Evolutionary conservation across 2,888 invertebrate genomes (phyloP).

Genomic region (Glaucopsyche alexis): DNA sequence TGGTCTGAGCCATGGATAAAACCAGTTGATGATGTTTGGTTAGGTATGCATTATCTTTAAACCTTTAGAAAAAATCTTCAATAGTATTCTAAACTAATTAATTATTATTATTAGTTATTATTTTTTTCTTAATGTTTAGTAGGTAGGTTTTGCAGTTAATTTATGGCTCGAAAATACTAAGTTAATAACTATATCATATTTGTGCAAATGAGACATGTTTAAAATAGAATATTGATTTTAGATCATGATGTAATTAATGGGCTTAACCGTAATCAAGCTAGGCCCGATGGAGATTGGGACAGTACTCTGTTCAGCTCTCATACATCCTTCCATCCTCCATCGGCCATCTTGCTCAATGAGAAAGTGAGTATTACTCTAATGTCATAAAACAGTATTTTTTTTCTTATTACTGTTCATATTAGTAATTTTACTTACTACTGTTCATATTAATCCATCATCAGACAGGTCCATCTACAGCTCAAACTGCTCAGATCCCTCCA

Average conservation of each 20-base stretch:
- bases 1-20: slow-evolving; percentile 20
- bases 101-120: too few relatives aligned
- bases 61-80: not conserved
- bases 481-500: too few relatives aligned
- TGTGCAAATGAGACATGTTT: not conserved
- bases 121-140: too few relatives aligned
- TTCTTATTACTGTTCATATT: too few relatives aligned
- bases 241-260: slow-evolving; percentile 8
- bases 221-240: not conserved
- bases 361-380: not conserved
- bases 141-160: too few relatives aligned
- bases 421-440: too few relatives aligned
- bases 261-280: not conserved
- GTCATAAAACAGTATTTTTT: too few relatives aligned
- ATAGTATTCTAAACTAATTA: not conserved
- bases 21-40: not conserved
- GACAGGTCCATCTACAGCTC: too few relatives aligned
- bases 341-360: not conserved
- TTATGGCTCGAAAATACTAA: too few relatives aligned
- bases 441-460: too few relatives aligned
- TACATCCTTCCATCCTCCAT: not conserved
- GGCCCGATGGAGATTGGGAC: slow-evolving; percentile 1
- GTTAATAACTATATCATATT: too few relatives aligned
- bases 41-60: not conserved
- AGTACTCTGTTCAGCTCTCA: not conserved